Evolutionary conservation across 2,888 invertebrate species (phyloP), one percentile per base, ranked within the genome.

Genomic region (Plutella xylostella): DNA sequence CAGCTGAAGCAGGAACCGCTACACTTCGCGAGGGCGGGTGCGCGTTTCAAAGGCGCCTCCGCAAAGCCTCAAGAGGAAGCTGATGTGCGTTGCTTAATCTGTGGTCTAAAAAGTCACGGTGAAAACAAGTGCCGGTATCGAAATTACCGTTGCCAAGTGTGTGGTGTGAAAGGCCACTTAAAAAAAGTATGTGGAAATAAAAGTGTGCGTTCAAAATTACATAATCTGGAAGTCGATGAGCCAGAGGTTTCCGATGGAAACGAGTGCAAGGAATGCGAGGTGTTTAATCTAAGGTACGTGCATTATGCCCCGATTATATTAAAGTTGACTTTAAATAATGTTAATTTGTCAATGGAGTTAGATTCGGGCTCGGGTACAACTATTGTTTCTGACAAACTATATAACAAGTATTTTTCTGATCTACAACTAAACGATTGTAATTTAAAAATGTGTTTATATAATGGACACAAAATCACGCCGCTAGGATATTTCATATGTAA

Each of bases 221-320:
- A 45, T 34, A 31, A 35, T 28, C 31, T 43, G 19, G 30, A 21
- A 1, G 14, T n/a, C 6, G 42, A 45, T 11, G 12, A 28, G 15
- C n/a, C n/a, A n/a, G 30, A 30, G 30, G 21, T 21, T 19, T 20
- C 34, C 4, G 15, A 34, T 15, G 15, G 43, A 1, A 53, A 47
- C 3, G 47, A 42, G 14, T 52, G 48, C 43, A 62, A 62, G 15
- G 58, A 49, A 41, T 43, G 50, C 12, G 51, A 15, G 17, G 46
- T 50, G 22, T 35, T 21, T 37, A 19, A 35, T 31, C 30, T 30
- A 20, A 31, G 40, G 31, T 35, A 18, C 20, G 20, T 21, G 9
- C 12, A 21, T 19, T 38, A 21, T n/a, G 9, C 11, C 14, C 34
- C 34, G 9, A 34, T 34, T 17, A 14, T 34, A 17, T 15, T 34